Conservation (phyloP, 1,140 invertebrate species). For the Yoshiicerus persimilis region DNA sequence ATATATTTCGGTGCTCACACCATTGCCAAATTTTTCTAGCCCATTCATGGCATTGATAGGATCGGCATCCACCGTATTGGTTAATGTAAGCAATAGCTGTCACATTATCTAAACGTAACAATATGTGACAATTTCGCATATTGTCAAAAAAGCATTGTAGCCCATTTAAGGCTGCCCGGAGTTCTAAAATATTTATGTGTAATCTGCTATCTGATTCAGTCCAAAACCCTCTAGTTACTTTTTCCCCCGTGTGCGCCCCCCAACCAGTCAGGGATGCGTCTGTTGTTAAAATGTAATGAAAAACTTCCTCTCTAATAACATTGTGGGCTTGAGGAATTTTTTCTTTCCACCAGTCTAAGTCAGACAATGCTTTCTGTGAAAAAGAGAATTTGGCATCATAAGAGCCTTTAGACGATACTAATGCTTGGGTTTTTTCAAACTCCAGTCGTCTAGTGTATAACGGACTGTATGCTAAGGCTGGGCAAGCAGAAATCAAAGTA, state of each 20-base stretch:
- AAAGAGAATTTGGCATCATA: not conserved
- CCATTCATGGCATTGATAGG: not conserved
- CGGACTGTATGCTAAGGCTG: not conserved
- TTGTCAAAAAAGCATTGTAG: not conserved
- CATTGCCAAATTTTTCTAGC: constrained; percentile 20
- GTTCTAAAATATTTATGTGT: constrained; percentile 33
- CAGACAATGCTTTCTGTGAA: not conserved
- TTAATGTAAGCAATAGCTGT: constrained; percentile 31
- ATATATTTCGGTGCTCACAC: not conserved
- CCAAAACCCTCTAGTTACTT: not conserved
- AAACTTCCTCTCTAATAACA: not conserved
- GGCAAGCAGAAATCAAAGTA: not conserved
- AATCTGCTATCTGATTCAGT: not conserved
- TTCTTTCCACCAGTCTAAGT: not conserved
- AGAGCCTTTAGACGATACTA: not conserved
- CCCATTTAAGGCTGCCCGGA: not conserved
- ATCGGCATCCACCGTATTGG: not conserved
- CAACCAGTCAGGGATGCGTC: not conserved
- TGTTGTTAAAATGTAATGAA: not conserved
- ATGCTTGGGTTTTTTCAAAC: not conserved
- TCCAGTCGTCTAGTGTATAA: not conserved
- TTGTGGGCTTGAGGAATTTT: not conserved
- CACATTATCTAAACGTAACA: constrained; percentile 10
- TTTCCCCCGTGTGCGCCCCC: not conserved
- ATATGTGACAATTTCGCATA: not conserved